Percentiles rank a stretch among this genome's conserved stretches.
Evolutionary conservation across 2,888 invertebrate species (phyloP).

Genomic region (Sarcophaga caerulescens): DNA sequence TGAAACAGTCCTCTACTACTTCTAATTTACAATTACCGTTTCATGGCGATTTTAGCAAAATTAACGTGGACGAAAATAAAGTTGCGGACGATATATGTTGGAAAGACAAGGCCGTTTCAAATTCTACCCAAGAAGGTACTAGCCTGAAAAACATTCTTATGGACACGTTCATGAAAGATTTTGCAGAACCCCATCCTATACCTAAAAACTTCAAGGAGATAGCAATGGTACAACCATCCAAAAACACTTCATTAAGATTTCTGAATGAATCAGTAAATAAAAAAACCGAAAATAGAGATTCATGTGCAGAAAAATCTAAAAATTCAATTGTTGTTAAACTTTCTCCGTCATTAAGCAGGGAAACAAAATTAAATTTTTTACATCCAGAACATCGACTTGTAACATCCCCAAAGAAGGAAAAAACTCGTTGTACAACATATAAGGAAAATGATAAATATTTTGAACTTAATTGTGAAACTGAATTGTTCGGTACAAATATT

Average conservation of each 20-base stretch:
- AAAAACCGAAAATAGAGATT: not conserved
- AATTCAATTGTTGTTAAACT: not conserved
- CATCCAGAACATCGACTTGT: not conserved
- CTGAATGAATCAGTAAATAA: constrained; percentile 55
- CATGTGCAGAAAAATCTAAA: not conserved
- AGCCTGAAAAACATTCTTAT: constrained; percentile 66
- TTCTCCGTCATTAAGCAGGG: not conserved
- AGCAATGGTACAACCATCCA: constrained; percentile 34
- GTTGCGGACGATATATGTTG: constrained; percentile 1
- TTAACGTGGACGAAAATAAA: not conserved
- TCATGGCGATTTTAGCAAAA: not conserved
- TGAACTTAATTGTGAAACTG: constrained; percentile 78
- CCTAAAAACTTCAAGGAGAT: constrained; percentile 33
- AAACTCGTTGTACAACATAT: not conserved
- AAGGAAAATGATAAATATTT: constrained; percentile 66
- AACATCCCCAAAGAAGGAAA: constrained; percentile 6
- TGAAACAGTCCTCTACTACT: constrained; percentile 26
- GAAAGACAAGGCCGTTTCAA: constrained; percentile 18
- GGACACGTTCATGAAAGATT: constrained; percentile 74
- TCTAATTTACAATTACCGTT: not conserved
- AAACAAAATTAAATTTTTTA: constrained; percentile 39
- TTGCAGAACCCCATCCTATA: constrained; percentile 64
- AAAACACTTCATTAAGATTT: constrained; percentile 61
- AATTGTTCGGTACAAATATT: constrained; percentile 76
- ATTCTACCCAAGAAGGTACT: constrained; percentile 19